These are phyloP conservation scores for Nycticorax nycticorax DNA, from an alignment of 2,113 vertebrate genomes.

Conservation along the genomic window DNA sequence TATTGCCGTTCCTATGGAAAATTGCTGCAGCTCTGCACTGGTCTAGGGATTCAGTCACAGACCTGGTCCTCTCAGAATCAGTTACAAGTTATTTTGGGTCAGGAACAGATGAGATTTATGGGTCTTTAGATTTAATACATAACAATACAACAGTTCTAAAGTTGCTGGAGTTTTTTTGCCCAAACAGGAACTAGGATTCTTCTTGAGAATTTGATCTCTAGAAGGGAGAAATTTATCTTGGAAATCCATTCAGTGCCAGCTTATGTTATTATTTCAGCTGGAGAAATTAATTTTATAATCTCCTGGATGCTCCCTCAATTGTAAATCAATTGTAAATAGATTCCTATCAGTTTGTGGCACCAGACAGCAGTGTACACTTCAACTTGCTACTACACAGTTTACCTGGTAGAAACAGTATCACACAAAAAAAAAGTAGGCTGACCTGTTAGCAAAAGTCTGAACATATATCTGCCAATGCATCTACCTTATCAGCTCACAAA, in stretches of 20 bases:
- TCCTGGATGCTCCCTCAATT: neutral
- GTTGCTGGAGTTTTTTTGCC: neutral
- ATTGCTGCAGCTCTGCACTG: neutral
- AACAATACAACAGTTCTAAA: neutral
- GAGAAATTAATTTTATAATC: neutral
- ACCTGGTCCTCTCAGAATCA: neutral
- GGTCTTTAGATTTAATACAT: neutral
- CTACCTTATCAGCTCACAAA: neutral
- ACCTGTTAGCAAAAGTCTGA: neutral
- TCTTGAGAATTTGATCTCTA: neutral
- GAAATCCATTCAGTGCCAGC: neutral
- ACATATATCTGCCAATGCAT: neutral
- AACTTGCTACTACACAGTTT: neutral
- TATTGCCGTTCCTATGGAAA: neutral
- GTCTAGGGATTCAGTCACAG: neutral
- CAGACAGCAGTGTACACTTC: neutral
- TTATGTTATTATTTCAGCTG: conserved; percentile 1
- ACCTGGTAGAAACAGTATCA: neutral
- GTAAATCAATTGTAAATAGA: neutral
- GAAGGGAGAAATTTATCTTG: neutral
- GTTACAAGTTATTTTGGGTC: neutral
- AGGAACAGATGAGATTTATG: neutral
- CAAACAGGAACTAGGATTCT: neutral
- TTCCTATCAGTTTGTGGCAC: neutral
- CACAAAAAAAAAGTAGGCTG: neutral